Conservation (phyloP, 2,888 invertebrate genomes). For the Molorchus minor region DNA sequence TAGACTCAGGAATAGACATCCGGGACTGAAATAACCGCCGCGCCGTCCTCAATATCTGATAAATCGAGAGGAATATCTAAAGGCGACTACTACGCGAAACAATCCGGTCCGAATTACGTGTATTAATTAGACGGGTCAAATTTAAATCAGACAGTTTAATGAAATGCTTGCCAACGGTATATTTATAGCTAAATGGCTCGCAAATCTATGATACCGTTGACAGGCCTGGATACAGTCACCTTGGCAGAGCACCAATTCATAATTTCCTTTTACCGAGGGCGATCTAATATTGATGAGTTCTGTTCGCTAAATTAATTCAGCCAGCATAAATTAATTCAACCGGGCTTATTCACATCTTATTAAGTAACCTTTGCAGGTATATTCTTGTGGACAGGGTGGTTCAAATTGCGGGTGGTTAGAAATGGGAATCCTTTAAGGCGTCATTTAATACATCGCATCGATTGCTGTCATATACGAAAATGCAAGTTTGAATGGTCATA, state of each 20-base stretch:
- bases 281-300: constrained; percentile 29
- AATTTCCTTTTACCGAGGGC: constrained; percentile 25
- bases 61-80: neutral
- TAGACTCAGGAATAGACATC: too few species aligned
- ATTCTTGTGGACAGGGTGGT: too few species aligned
- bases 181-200: constrained; percentile 43
- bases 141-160: constrained; percentile 40
- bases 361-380: too few species aligned
- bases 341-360: too few species aligned
- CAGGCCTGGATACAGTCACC: constrained; percentile 32
- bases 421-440: too few species aligned
- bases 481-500: too few species aligned
- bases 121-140: constrained; percentile 39
- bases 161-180: constrained; percentile 18
- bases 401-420: too few species aligned
- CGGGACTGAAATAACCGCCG: too few species aligned
- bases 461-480: too few species aligned
- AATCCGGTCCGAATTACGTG: constrained; percentile 8
- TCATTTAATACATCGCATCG: too few species aligned
- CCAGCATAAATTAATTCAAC: constrained; percentile 18
- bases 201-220: constrained; percentile 43
- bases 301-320: constrained; percentile 26
- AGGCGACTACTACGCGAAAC: neutral
- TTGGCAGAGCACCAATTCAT: constrained; percentile 16
- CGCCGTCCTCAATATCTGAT: too few species aligned